Evolutionary conservation across 2,797 vertebrate genomes (phyloP).

Genomic region (Hemitrygon akajei): DNA sequence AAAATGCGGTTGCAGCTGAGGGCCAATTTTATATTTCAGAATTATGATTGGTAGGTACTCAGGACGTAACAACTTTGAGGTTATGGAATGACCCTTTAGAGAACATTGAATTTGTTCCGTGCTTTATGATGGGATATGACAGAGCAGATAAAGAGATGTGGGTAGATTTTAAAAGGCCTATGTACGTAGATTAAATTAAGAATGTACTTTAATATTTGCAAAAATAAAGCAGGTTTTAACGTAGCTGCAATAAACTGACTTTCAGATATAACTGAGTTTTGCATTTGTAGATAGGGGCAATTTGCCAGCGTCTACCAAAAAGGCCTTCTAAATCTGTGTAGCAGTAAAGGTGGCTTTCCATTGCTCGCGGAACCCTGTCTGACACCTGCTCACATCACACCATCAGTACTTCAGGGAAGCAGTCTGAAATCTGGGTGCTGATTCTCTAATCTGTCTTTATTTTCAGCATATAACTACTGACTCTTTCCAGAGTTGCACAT

Average conservation of each 20-base stretch:
- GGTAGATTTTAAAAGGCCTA: neutral
- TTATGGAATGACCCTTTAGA: neutral
- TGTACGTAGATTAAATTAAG: neutral
- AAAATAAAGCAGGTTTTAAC: neutral
- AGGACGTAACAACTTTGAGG: neutral
- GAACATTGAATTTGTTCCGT: too few relatives aligned
- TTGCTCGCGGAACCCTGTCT: neutral
- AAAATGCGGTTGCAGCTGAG: neutral
- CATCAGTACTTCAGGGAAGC: neutral
- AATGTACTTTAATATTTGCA: neutral
- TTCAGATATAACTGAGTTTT: too few relatives aligned
- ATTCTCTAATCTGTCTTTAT: neutral
- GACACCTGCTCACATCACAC: neutral
- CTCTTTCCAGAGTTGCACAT: too few relatives aligned
- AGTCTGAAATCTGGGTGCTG: neutral
- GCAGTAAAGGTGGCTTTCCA: neutral
- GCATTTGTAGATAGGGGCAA: neutral
- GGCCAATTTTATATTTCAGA: neutral
- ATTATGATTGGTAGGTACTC: neutral
- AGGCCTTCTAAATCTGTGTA: neutral
- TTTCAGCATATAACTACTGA: too few relatives aligned
- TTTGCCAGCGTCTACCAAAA: neutral
- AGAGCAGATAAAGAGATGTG: neutral
- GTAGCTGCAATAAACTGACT: neutral
- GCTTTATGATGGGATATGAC: neutral